Evolutionary conservation across 2,888 invertebrate species (phyloP).

Genomic region (Byasa hedistus): DNA sequence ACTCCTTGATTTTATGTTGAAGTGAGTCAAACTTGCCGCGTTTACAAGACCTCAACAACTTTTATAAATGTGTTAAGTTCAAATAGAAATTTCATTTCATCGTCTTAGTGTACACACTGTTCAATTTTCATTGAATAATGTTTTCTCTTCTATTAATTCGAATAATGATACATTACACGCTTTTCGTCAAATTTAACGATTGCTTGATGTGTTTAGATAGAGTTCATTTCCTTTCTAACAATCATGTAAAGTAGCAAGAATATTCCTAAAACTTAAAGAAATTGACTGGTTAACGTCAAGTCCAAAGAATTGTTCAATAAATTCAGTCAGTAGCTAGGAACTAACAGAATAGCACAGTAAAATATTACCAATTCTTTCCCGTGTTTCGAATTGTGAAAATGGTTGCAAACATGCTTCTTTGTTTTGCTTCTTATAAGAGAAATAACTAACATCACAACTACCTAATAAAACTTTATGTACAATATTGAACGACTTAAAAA

Average conservation of each 20-base stretch:
- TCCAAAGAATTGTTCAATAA: not conserved
- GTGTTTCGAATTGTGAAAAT: not conserved
- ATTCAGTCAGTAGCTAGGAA: not conserved
- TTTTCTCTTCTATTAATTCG: not conserved
- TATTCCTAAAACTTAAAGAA: not conserved
- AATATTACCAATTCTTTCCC: not conserved
- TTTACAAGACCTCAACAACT: slow-evolving; percentile 26
- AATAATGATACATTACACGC: too few species aligned
- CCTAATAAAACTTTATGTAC: not conserved
- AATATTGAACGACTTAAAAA: not conserved
- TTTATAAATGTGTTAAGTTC: slow-evolving; percentile 58
- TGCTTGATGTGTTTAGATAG: too few species aligned
- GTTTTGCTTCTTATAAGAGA: not conserved
- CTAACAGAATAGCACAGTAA: not conserved
- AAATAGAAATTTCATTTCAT: slow-evolving; percentile 56
- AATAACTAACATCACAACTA: not conserved
- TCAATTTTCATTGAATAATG: not conserved
- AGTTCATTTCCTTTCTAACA: too few species aligned
- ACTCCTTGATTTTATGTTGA: slow-evolving; percentile 53
- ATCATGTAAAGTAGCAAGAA: not conserved
- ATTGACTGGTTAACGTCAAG: not conserved
- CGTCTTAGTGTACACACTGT: slow-evolving; percentile 6
- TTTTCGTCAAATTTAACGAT: too few species aligned
- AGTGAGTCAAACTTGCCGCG: slow-evolving; percentile 58
- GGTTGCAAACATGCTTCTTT: not conserved